These are phyloP conservation scores for Colletes collaris DNA, from an alignment of 2,888 invertebrate species.

Conservation along the genomic window DNA sequence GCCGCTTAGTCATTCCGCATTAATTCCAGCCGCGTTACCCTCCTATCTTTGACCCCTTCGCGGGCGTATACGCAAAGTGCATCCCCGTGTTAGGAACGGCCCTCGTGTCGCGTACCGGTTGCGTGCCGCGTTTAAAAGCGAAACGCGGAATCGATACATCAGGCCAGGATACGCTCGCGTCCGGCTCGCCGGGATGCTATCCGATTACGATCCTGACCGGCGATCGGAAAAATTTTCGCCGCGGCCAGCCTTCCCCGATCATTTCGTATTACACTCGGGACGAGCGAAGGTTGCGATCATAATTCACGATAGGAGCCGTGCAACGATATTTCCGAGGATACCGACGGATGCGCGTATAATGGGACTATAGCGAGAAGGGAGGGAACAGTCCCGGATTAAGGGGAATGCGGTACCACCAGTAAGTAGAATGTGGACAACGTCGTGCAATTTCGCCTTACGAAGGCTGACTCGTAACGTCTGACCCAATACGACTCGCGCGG, in stretches of 20 bases:
- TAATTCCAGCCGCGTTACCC: slow-evolving; percentile 67
- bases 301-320: slow-evolving; percentile 2
- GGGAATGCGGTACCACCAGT: no score
- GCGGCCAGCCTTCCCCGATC: slow-evolving; percentile 35
- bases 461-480: no score
- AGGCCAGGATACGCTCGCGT: slow-evolving; percentile 31
- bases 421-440: no score
- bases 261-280: slow-evolving; percentile 8
- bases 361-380: no score
- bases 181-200: slow-evolving; percentile 16
- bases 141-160: slow-evolving; percentile 64
- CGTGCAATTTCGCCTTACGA: no score
- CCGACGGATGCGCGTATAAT: no score
- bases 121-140: slow-evolving; percentile 41
- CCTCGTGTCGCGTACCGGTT: slow-evolving; percentile 19
- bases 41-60: slow-evolving; percentile 58
- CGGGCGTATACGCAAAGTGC: slow-evolving; percentile 43
- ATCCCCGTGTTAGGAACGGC: slow-evolving; percentile 55
- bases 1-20: slow-evolving; percentile 69
- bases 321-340: neutral
- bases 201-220: slow-evolving; percentile 54
- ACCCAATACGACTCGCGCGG: no score
- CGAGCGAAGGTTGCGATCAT: slow-evolving; percentile 19
- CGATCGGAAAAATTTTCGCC: slow-evolving; percentile 32
- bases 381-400: no score